Evolutionary conservation across 2,888 invertebrate genomes (phyloP).

Genomic region (Euzophera pinguis): DNA sequence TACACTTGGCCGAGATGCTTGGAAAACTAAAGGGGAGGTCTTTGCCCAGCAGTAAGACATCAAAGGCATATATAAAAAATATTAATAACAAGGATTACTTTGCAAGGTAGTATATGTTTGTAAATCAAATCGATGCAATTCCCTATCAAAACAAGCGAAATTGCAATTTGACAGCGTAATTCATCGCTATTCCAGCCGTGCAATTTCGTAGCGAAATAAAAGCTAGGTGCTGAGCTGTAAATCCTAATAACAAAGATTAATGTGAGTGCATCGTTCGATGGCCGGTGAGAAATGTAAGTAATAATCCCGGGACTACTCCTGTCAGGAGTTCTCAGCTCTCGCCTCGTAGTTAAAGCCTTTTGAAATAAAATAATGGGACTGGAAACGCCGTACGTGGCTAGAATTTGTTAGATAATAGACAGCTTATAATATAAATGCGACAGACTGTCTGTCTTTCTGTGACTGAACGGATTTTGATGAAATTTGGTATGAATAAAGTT

Average conservation of each 20-base stretch:
- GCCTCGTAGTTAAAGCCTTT: constrained; percentile 1
- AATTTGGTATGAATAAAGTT: too few relatives aligned
- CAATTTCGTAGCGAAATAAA: constrained; percentile 2
- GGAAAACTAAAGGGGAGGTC: too few relatives aligned
- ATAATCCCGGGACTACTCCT: constrained; percentile 28
- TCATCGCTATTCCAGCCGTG: background rate
- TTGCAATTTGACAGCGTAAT: constrained; percentile 8
- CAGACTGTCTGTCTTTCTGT: too few relatives aligned
- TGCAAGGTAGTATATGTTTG: too few relatives aligned
- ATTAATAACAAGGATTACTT: too few relatives aligned
- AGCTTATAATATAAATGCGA: too few relatives aligned
- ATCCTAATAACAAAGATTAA: constrained; percentile 21
- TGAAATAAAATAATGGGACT: constrained; percentile 1
- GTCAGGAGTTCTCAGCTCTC: constrained; percentile 17
- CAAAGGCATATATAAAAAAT: too few relatives aligned
- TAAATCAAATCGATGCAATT: background rate
- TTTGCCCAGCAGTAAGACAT: too few relatives aligned
- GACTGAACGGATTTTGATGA: too few relatives aligned
- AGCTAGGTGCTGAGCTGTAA: constrained; percentile 12
- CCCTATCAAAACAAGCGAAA: constrained; percentile 1
- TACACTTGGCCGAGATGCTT: too few relatives aligned
- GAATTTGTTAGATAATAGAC: background rate
- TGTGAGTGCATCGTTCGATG: constrained; percentile 20
- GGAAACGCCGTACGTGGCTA: background rate
- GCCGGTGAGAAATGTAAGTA: constrained; percentile 28